Evolutionary conservation across 2,797 vertebrate genomes (phyloP), one percentile per base, ranked within the genome.

Genomic region (Trachops cirrhosus): DNA sequence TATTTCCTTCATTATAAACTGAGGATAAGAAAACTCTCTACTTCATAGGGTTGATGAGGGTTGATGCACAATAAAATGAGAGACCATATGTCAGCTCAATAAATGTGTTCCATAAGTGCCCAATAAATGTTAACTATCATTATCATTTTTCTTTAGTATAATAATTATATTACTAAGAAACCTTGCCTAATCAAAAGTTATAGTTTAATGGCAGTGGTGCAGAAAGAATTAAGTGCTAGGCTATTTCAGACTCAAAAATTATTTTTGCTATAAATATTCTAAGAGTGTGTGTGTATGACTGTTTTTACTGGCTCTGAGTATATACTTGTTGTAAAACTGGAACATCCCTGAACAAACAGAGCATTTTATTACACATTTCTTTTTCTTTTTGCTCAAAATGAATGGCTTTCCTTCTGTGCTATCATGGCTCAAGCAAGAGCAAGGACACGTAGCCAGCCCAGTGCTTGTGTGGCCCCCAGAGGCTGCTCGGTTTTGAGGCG

Each of bases 71-170:
- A 26, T 95, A 85, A 88, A 86, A 52, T 37, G 67, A 73, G 83
- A 87, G 71, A 24, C 57, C 21, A 9, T 75, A 71, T 94, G 52
- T 79, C 4, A 2, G 62, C 70, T 96, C 90, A 54, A 22, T 32
- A 54, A 86, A 34, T 74, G 21, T 34, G 59, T 73, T 91, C 92
- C 64, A n/a, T 67, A 86, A 46, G 14, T 86, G 71, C 74, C 71
- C 75, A 44, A 32, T 94, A 64, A 67, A 34, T 79, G 48, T 91
- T 95, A 78, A 70, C 70, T 70, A 14, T 48, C 50, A 71, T 21
- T 41, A 64, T 89, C 26, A 52, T 86, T 95, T 96, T 91, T 83
- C 50, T 83, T 83, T 62, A 70, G n/a, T 52, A 34, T 73, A 82
- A 57, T 84, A 68, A 54, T 89, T 70, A 71, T 50, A 26, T 59